Conservation (phyloP, 2,113 vertebrate genomes). For the Anolis sagrei region DNA sequence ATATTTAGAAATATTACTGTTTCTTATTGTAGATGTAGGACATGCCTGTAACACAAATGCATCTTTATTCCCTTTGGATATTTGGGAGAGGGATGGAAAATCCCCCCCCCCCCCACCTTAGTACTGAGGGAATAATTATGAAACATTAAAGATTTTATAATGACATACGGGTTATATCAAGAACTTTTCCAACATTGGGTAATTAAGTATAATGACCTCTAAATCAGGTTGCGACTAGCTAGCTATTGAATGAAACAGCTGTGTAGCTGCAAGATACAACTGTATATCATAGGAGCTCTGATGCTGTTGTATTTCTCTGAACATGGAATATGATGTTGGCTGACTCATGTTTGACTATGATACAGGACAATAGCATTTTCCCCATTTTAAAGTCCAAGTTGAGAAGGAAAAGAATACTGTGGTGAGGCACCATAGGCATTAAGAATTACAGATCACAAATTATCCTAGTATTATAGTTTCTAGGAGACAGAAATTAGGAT, state of each 20-base stretch:
- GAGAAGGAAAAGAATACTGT: background rate
- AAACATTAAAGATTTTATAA: background rate
- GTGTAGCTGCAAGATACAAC: background rate
- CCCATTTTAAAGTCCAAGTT: background rate
- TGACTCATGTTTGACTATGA: background rate
- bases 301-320: background rate
- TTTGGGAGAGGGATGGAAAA: background rate
- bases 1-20: background rate
- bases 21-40: no score
- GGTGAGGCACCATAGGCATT: no score
- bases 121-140: background rate
- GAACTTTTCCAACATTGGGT: constrained; percentile 26
- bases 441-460: no score
- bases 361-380: background rate
- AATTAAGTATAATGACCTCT: constrained; percentile 38
- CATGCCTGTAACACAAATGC: background rate
- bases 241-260: constrained; percentile 14
- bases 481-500: no score
- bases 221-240: constrained; percentile 15
- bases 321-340: background rate
- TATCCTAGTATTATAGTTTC: no score
- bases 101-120: background rate
- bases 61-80: rapidly evolving
- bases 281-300: background rate
- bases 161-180: background rate